These are phyloP conservation scores for Podargus strigoides DNA, from an alignment of 2,797 vertebrate species.

Conservation along the genomic window DNA sequence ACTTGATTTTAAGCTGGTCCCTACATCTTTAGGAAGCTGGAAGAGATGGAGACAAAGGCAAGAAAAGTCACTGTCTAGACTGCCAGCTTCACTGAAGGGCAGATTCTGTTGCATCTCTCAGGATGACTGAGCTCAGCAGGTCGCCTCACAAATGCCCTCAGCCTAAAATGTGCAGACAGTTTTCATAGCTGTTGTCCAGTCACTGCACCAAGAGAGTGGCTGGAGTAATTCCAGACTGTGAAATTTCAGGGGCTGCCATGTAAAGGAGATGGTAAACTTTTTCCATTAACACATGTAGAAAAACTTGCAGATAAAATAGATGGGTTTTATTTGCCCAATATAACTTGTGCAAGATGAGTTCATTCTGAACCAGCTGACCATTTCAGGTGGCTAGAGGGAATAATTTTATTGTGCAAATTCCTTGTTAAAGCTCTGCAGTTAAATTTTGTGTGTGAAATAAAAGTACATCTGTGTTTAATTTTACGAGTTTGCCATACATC, in stretches of 20 bases:
- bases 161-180: neutral
- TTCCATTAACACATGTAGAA: neutral
- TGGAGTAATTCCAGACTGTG: neutral
- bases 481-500: constrained; percentile 21
- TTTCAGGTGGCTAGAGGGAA: constrained; percentile 25
- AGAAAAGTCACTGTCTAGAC: neutral
- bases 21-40: neutral
- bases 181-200: neutral
- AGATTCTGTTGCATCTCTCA: neutral
- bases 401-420: constrained; percentile 27
- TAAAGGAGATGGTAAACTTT: neutral
- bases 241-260: neutral
- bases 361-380: neutral
- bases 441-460: constrained; percentile 18
- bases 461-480: constrained; percentile 47
- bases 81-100: neutral
- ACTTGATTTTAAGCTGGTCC: neutral
- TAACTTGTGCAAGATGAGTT: neutral
- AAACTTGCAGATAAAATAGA: neutral
- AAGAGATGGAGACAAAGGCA: neutral
- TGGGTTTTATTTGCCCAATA: neutral
- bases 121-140: neutral
- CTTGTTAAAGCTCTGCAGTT: constrained; percentile 17
- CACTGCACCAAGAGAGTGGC: neutral
- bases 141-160: neutral